phyloP scores from a whole-genome alignment of 2,888 invertebrate genomes.

The Pristionchus arcanus region DNA sequence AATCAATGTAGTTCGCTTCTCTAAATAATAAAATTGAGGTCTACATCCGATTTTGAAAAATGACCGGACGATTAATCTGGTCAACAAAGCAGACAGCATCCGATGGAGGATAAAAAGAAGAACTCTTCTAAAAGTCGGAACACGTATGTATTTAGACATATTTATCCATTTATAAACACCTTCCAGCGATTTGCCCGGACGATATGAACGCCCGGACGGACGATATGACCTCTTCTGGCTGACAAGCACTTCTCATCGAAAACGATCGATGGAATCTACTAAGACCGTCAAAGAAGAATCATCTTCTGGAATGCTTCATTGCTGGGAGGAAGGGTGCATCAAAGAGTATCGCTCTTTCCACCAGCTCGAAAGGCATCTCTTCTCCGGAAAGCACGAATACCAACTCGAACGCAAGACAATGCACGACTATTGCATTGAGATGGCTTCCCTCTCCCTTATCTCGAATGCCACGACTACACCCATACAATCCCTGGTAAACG shows the following conservation, averaged over 20 bases:
- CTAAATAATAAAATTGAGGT: not conserved
- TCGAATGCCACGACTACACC: no score
- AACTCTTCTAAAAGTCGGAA: not conserved
- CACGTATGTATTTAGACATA: not conserved
- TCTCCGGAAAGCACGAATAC: not conserved
- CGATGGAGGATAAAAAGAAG: not conserved
- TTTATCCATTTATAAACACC: not conserved
- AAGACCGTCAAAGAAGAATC: not conserved
- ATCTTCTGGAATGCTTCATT: not conserved
- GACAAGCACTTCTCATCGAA: not conserved
- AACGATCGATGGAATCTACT: not conserved
- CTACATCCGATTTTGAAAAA: not conserved
- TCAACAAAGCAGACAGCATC: not conserved
- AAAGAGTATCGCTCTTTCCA: not conserved
- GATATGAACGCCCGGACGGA: no score
- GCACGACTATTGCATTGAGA: slow-evolving; percentile 4
- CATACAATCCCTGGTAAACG: not conserved
- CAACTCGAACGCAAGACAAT: not conserved
- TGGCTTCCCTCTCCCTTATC: not conserved
- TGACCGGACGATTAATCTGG: not conserved
- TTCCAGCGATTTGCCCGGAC: not conserved
- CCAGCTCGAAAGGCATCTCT: not conserved
- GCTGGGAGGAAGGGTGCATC: not conserved
- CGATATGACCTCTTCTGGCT: slow-evolving; percentile 9
- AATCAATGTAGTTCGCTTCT: no score